Evolutionary conservation across 2,797 vertebrate species (phyloP).

Genomic region (Clangula hyemalis): DNA sequence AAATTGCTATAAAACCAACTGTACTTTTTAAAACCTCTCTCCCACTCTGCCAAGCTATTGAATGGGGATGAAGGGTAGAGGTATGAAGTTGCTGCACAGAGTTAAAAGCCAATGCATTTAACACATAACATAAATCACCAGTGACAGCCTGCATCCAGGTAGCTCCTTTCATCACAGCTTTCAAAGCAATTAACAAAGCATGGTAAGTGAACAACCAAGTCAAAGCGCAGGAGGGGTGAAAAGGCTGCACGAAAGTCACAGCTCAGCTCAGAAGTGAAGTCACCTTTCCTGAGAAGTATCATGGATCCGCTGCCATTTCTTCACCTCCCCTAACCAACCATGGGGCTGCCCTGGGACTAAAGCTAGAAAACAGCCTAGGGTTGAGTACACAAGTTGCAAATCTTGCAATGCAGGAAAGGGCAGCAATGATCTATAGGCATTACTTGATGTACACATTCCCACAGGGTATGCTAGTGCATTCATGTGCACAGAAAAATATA

Average conservation of each 20-base stretch:
- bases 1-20: neutral
- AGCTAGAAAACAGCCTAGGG: neutral
- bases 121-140: neutral
- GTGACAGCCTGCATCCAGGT: neutral
- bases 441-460: neutral
- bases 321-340: neutral
- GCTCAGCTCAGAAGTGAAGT: neutral
- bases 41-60: neutral
- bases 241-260: neutral
- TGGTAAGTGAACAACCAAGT: neutral
- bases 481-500: neutral
- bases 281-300: neutral
- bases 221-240: neutral
- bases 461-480: rapidly evolving
- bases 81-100: neutral
- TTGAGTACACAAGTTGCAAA: neutral
- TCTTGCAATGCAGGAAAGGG: neutral
- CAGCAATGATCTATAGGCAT: neutral
- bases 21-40: neutral
- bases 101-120: neutral
- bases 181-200: neutral
- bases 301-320: neutral
- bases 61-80: neutral
- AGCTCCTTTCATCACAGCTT: neutral
- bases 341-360: neutral